Percentiles rank a stretch among this genome's conserved stretches.
Evolutionary conservation across 2,888 invertebrate species (phyloP).

Genomic region (Xanthostigma xanthostigma): DNA sequence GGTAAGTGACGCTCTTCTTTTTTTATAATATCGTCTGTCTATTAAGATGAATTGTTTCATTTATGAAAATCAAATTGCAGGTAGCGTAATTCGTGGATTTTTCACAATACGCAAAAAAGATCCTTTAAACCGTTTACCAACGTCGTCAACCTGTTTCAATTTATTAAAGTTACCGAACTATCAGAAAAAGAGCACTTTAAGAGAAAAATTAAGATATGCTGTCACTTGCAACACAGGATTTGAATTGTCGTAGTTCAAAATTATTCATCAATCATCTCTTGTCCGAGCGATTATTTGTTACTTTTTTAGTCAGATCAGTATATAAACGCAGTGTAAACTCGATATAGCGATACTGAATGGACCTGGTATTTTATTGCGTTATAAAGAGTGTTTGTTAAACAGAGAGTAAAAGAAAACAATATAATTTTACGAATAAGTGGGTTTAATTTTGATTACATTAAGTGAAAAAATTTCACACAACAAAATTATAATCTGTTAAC

Average conservation of each 20-base stretch:
- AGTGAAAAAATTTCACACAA: too few relatives aligned
- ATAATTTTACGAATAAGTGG: too few relatives aligned
- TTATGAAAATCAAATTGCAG: slow-evolving; percentile 29
- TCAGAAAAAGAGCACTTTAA: slow-evolving; percentile 83
- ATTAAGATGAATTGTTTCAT: background rate
- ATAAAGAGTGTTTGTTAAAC: too few relatives aligned
- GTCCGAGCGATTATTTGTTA: background rate
- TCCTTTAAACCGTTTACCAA: slow-evolving; percentile 88
- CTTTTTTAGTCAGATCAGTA: background rate
- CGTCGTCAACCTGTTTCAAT: slow-evolving; percentile 98
- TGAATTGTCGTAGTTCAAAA: slow-evolving; percentile 70
- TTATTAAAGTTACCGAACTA: slow-evolving; percentile 96
- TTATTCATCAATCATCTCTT: background rate
- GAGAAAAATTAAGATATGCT: slow-evolving; percentile 94
- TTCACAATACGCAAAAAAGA: slow-evolving; percentile 93
- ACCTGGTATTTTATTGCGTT: too few relatives aligned
- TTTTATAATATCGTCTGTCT: too few relatives aligned
- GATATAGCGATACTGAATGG: too few relatives aligned
- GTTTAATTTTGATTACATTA: too few relatives aligned
- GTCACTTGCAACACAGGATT: slow-evolving; percentile 97
- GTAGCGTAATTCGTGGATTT: slow-evolving; percentile 93
- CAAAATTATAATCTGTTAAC: too few relatives aligned
- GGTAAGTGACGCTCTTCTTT: slow-evolving; percentile 31
- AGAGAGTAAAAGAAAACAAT: too few relatives aligned
- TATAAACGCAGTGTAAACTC: too few relatives aligned